A percentile compares a stretch with the other conserved stretches of the same genome.
Conservation (phyloP, 2,113 vertebrate genomes). For the Takifugu flavidus region DNA sequence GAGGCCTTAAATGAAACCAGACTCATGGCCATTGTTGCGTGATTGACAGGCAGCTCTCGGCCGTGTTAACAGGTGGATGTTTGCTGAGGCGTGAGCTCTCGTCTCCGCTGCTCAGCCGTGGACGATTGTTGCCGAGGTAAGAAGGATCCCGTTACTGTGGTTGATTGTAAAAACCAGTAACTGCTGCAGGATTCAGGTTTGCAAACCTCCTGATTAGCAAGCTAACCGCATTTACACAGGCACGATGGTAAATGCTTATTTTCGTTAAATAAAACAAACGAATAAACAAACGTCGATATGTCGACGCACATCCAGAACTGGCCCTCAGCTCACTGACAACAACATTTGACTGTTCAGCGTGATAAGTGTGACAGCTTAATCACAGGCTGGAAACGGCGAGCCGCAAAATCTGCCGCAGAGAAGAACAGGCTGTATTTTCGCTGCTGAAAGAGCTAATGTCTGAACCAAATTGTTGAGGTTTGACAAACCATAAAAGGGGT, state of each 20-base stretch:
- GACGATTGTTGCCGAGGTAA: not conserved
- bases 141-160: too few species aligned
- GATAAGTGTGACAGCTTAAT: constrained; percentile 21
- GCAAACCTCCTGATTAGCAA: not conserved
- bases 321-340: not conserved
- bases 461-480: not conserved
- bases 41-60: constrained; percentile 7
- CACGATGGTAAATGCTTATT: too few species aligned
- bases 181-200: not conserved
- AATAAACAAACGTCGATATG: too few species aligned
- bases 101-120: not conserved
- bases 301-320: too few species aligned
- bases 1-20: not conserved
- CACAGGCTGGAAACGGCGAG: constrained; percentile 7
- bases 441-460: too few species aligned
- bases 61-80: constrained; percentile 3
- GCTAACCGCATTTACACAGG: not conserved
- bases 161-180: too few species aligned
- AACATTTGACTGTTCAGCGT: not conserved
- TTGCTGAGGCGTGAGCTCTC: not conserved
- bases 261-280: too few species aligned
- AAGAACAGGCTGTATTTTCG: not conserved
- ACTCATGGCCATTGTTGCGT: constrained; percentile 1
- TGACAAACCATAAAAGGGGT: not conserved
- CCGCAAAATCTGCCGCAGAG: not conserved